Conservation (phyloP, 2,113 vertebrate genomes). For the Engystomops pustulosus region DNA sequence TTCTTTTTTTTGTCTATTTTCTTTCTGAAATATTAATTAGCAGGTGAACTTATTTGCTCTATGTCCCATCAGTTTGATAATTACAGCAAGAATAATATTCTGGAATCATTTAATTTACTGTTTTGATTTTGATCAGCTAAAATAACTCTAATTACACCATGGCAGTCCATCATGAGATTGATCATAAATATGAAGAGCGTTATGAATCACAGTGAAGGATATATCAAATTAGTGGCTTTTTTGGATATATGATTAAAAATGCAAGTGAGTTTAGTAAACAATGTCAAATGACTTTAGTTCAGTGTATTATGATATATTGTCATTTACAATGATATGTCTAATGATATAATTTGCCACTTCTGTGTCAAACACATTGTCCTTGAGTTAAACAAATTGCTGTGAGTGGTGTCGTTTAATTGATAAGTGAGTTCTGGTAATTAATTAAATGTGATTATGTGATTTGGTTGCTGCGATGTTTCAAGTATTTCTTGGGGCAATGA, state of each 20-base stretch:
- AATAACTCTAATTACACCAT: background rate
- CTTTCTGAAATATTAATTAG: too few relatives aligned
- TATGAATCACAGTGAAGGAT: background rate
- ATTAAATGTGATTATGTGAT: conserved; percentile 57
- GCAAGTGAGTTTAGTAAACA: conserved; percentile 16
- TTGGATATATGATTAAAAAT: conserved; percentile 6
- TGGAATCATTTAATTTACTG: background rate
- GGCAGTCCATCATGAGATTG: background rate
- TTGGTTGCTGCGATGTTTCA: conserved; percentile 46
- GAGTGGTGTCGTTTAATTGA: conserved; percentile 47
- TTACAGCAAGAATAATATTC: background rate
- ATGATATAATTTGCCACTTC: conserved; percentile 36
- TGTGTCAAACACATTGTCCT: conserved; percentile 44
- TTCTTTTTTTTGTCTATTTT: too few relatives aligned
- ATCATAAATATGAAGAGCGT: background rate
- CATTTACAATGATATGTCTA: conserved; percentile 13
- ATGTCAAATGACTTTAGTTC: conserved; percentile 13
- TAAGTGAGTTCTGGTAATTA: conserved; percentile 51
- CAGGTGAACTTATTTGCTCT: background rate
- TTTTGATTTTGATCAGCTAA: background rate
- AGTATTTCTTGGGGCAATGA: conserved; percentile 55
- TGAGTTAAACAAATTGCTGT: conserved; percentile 46
- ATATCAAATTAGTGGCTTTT: conserved; percentile 11
- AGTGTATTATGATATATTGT: conserved; percentile 40
- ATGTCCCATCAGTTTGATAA: background rate